Evolutionary conservation across 2,888 invertebrate genomes (phyloP), one percentile per base, ranked within the genome.

Genomic region (Rhagophthalmus giganteus): DNA sequence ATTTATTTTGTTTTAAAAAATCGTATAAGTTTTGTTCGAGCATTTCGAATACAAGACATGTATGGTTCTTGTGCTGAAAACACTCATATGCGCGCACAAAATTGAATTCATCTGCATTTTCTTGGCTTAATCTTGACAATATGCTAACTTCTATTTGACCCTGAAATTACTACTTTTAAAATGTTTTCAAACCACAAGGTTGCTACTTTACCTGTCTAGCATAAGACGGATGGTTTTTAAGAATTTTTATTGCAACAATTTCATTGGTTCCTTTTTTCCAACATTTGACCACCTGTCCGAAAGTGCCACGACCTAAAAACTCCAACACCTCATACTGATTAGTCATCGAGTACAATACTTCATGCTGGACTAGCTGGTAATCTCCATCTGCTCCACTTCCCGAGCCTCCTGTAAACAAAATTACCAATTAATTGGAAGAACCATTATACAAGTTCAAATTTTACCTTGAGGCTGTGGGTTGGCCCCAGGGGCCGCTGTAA

Each of bases 201-300:
- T n/a, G n/a, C n/a, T n/a, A n/a, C n/a, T n/a, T 24, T 54, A 74
- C 74, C 81, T 99, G 99, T 70, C 99, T 87, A 62, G 98, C 98
- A 81, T 99, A 99, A 67, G 97, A 98, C 62, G 99, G 99, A 80
- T 99, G 99, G 81, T 99, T 99, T 81, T 99, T 99, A 54, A 99
- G 82, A 75, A 99, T 99, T 82, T 99, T 99, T 76, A 99, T 99
- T 74, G 99, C 99, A 70, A 99, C 98, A 73, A 99, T 98, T 79
- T 99, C 98, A 75, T 96, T 99, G 68, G 99, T 99, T 75, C 98
- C 98, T 76, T 98, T 97, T 79, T 99, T 99, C 98, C 99, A 99
- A 79, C 99, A 99, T 81, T 99, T 99, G 73, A 99, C 99, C 72
- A 99, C 99, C 83, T 94, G 85, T 61, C 98, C 98, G 79, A 99